phyloP scores from a whole-genome alignment of 2,888 invertebrate genomes.

The Gymnosoma rotundatum region DNA sequence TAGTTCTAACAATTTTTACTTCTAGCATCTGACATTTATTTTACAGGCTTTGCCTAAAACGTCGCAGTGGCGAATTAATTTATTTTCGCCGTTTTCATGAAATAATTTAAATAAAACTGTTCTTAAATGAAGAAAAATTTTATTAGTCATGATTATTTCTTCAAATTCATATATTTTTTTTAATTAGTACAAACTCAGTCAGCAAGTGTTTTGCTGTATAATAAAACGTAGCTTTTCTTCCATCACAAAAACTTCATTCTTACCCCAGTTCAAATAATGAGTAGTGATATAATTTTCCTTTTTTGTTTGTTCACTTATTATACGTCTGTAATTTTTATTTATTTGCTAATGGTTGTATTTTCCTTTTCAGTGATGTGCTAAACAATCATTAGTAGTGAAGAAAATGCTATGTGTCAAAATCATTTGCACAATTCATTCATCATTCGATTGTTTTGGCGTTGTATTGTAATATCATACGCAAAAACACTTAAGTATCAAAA shows the following conservation, averaged over 20 bases:
- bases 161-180: no score
- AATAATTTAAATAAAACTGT: no score
- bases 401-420: conserved; percentile 66
- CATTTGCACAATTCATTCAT: conserved; percentile 70
- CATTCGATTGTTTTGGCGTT: conserved; percentile 60
- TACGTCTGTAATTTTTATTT: conserved; percentile 20
- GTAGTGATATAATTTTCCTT: neutral
- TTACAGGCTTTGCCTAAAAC: no score
- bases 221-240: neutral
- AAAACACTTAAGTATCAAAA: conserved; percentile 23
- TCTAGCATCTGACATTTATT: no score
- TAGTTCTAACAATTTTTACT: no score
- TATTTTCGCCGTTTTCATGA: no score
- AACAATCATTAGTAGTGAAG: conserved; percentile 66
- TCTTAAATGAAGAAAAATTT: no score
- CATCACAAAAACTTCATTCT: neutral
- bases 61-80: no score
- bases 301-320: neutral
- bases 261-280: conserved; percentile 24
- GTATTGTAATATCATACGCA: conserved; percentile 38
- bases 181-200: no score
- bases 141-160: no score
- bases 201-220: neutral
- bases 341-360: conserved; percentile 5
- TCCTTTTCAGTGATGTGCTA: conserved; percentile 7